These are phyloP conservation scores for Panonychus citri DNA, from an alignment of 1,140 invertebrate genomes.

Conservation along the genomic window DNA sequence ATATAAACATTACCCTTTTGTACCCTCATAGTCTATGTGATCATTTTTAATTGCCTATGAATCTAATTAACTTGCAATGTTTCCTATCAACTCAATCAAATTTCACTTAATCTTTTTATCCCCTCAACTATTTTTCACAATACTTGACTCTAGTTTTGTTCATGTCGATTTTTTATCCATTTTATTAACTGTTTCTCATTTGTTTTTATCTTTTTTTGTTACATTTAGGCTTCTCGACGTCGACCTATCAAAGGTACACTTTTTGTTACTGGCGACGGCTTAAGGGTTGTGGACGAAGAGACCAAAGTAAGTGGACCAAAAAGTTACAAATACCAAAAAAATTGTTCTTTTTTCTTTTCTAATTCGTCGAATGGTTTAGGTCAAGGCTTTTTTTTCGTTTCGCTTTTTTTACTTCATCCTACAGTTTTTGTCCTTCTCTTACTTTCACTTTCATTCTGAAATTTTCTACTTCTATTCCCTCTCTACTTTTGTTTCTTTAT, in stretches of 20 bases:
- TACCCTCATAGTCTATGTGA: too few species aligned
- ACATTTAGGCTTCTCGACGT: conserved; percentile 54
- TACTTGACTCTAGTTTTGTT: too few species aligned
- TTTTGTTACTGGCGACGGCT: conserved; percentile 87
- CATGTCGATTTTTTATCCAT: too few species aligned
- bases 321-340: not conserved
- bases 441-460: too few species aligned
- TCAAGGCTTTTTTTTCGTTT: not conserved
- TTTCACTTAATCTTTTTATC: too few species aligned
- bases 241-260: conserved; percentile 66
- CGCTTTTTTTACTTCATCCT: not conserved
- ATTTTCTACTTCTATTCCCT: too few species aligned
- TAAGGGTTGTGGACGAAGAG: conserved; percentile 93
- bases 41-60: too few species aligned
- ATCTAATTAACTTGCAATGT: too few species aligned
- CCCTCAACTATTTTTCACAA: too few species aligned
- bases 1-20: too few species aligned
- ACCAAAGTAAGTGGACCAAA: conserved; percentile 43
- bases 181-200: conserved; percentile 1
- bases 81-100: too few species aligned
- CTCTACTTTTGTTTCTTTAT: not conserved
- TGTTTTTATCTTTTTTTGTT: conserved; percentile 11
- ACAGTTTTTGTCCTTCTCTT: too few species aligned
- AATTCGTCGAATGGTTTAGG: not conserved
- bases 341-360: not conserved